Evolutionary conservation across 2,113 vertebrate genomes (phyloP).

Genomic region (Cromileptes altivelis): DNA sequence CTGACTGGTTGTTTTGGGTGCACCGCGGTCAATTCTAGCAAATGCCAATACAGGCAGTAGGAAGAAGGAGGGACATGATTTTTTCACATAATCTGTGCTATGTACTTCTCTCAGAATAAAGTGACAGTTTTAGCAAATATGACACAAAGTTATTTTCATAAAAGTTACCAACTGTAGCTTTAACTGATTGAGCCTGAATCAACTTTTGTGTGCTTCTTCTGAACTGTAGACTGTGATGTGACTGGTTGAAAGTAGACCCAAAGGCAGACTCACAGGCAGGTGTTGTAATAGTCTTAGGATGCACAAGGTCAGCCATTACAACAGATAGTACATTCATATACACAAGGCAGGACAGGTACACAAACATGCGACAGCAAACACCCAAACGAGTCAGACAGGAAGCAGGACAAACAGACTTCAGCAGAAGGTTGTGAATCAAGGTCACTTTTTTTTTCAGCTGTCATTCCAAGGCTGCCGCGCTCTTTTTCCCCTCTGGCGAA

Average conservation of each 20-base stretch:
- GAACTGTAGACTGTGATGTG: not conserved
- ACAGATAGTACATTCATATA: slow-evolving; percentile 19
- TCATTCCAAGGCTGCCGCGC: slow-evolving; percentile 21
- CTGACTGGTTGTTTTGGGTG: no score
- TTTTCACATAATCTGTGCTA: no score
- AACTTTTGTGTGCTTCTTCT: no score
- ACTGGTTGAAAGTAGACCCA: slow-evolving; percentile 3
- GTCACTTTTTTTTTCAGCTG: slow-evolving; percentile 47
- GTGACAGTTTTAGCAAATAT: no score
- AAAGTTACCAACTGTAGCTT: no score
- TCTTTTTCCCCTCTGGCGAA: slow-evolving; percentile 21
- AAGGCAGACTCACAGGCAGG: not conserved
- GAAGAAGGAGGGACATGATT: no score
- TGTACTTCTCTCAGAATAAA: no score
- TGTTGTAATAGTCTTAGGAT: not conserved
- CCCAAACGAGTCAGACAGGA: slow-evolving; percentile 19
- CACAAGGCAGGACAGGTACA: slow-evolving; percentile 26
- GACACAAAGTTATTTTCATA: no score
- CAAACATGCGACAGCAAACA: slow-evolving; percentile 24
- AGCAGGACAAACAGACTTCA: slow-evolving; percentile 33
- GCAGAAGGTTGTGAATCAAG: slow-evolving; percentile 43
- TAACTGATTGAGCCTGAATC: not conserved
- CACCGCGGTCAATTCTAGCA: no score
- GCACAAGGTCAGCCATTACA: slow-evolving; percentile 41
- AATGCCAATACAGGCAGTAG: no score